Evolutionary conservation across 2,888 invertebrate species (phyloP), one percentile per base, ranked within the genome.

Genomic region (Patella pellucida): DNA sequence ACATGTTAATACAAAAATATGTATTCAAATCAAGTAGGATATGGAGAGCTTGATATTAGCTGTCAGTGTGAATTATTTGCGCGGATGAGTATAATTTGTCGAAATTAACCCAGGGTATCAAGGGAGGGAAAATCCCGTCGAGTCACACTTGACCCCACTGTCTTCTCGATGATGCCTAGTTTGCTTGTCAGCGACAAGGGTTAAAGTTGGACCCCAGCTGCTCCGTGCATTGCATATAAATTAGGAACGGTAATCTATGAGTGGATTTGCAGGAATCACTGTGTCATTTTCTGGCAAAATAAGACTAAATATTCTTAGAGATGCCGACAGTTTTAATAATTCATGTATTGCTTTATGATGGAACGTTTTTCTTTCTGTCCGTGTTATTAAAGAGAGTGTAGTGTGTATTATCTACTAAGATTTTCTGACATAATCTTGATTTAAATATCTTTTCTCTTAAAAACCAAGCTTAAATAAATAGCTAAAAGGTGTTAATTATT

Each of bases 41-140:
- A 62, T 62, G 23, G 54, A 69, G 69, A 52, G 51, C 51, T 74
- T 69, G 52, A 69, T 54, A 74, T 41, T 69, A 74, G 41, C 74
- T 74, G 74, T 74, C 74, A 74, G 15, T 54, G 31, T 54, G 74
- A 74, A 74, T 74, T 69, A 74, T 31, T 54, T n/a, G 19, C 52
- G 41, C 50, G 50, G 50, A 52, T 15, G 68, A 69, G 69, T 69
- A 69, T 69, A 74, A 74, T 74, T 69, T 74, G 74, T 69, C 51
- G 68, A 74, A 68, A 74, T 69, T 74, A 69, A 74, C 74, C 74
- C 69, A 31, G 31, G 41, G 19, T 69, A 54, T 74, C 69, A 52
- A 52, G 54, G 69, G 54, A 69, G 69, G 56, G 69, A 74, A 69
- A 69, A 54, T 69, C 68, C 69, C 56, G 69, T 69, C 74, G 74